These are phyloP conservation scores for Salminus brasiliensis DNA, from an alignment of 2,113 vertebrate genomes.

Conservation along the genomic window DNA sequence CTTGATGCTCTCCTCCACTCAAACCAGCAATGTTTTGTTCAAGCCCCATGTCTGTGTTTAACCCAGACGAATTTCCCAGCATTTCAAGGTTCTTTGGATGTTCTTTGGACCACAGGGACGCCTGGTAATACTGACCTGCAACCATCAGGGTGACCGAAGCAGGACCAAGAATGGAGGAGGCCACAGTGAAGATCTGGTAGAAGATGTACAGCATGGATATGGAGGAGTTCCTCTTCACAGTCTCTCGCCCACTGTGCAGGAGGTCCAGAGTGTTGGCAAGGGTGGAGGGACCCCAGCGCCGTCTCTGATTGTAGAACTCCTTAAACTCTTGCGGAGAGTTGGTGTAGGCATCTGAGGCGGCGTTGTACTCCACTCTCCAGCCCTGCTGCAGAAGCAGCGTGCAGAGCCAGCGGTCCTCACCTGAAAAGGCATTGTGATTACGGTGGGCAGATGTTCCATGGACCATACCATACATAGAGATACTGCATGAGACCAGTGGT, in stretches of 20 bases:
- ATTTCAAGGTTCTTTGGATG: no score
- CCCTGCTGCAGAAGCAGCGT: constrained; percentile 81
- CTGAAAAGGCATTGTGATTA: constrained; percentile 52
- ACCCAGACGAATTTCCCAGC: no score
- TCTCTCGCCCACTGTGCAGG: constrained; percentile 74
- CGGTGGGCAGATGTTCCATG: neutral
- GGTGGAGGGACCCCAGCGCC: constrained; percentile 82
- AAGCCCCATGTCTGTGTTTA: no score
- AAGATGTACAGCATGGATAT: constrained; percentile 79
- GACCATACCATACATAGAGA: no score
- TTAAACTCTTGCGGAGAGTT: constrained; percentile 83
- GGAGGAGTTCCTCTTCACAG: constrained; percentile 76
- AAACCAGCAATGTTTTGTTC: no score
- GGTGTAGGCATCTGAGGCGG: constrained; percentile 82
- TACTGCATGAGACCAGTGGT: no score
- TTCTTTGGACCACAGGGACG: no score
- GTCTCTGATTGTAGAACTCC: constrained; percentile 84
- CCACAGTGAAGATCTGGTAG: constrained; percentile 81
- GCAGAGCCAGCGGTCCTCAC: constrained; percentile 85
- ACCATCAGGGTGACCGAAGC: constrained; percentile 83
- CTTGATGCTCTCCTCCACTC: no score
- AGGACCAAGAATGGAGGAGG: constrained; percentile 81
- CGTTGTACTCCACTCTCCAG: constrained; percentile 84
- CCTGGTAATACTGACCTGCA: constrained; percentile 67
- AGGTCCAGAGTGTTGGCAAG: constrained; percentile 82